Percentiles rank a stretch among this genome's conserved stretches.
Evolutionary conservation across 1,140 invertebrate species (phyloP).

Genomic region (Camponotus vicinus): DNA sequence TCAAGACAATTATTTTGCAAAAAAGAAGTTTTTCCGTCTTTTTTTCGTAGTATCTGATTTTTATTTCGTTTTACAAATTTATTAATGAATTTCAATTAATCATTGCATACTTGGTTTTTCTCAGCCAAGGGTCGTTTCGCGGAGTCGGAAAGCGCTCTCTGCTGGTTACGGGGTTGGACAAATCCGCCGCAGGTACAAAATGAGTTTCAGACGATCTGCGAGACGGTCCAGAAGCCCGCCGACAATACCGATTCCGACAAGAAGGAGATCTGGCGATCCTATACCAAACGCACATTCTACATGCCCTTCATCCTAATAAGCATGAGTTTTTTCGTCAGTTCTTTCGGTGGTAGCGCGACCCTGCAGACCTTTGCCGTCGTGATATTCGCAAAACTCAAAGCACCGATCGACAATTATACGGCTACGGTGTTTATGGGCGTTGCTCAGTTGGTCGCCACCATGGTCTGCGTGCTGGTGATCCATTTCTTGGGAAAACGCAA

Average conservation of each 20-base stretch:
- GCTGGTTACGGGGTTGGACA: constrained; percentile 90
- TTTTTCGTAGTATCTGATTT: neutral
- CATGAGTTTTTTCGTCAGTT: constrained; percentile 89
- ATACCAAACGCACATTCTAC: constrained; percentile 87
- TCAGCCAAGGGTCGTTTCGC: constrained; percentile 87
- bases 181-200: constrained; percentile 85
- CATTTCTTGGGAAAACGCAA: constrained; percentile 91
- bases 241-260: constrained; percentile 59
- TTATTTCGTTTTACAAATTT: neutral
- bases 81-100: neutral
- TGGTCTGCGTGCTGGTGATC: constrained; percentile 88
- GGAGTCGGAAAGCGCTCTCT: constrained; percentile 87
- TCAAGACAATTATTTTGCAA: neutral
- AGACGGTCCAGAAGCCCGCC: constrained; percentile 79
- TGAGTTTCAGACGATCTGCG: constrained; percentile 87
- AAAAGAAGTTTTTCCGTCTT: neutral
- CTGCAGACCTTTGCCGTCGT: constrained; percentile 91
- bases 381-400: constrained; percentile 89
- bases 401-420: constrained; percentile 91
- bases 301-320: constrained; percentile 89
- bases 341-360: constrained; percentile 91
- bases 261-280: constrained; percentile 81
- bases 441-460: constrained; percentile 89
- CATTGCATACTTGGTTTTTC: neutral
- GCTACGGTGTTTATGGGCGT: constrained; percentile 90